Evolutionary conservation across 2,888 invertebrate genomes (phyloP).

Genomic region (Phyllotreta striolata): DNA sequence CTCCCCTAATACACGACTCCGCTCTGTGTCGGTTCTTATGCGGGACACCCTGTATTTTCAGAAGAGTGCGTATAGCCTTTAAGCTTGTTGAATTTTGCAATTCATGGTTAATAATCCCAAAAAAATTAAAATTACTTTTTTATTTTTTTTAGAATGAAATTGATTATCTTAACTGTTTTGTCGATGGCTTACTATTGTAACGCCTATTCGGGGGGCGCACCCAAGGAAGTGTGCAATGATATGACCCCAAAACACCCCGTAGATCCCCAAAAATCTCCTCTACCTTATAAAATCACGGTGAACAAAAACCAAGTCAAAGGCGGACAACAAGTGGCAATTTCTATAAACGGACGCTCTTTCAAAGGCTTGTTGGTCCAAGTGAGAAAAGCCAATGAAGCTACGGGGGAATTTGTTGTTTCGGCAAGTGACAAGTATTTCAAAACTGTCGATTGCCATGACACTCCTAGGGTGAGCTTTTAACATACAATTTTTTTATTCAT

Average conservation of each 20-base stretch:
- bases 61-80: no score
- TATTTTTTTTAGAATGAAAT: constrained; percentile 27
- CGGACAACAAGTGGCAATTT: constrained; percentile 64
- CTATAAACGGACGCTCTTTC: constrained; percentile 66
- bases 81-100: no score
- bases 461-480: constrained; percentile 63
- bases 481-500: neutral
- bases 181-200: constrained; percentile 43
- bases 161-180: constrained; percentile 18
- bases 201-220: constrained; percentile 72
- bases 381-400: constrained; percentile 66
- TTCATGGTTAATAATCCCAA: no score
- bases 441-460: constrained; percentile 64
- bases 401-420: constrained; percentile 70
- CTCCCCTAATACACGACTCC: no score
- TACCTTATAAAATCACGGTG: constrained; percentile 66
- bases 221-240: constrained; percentile 69
- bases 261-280: constrained; percentile 63
- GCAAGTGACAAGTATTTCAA: constrained; percentile 64
- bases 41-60: no score
- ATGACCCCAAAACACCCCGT: constrained; percentile 74
- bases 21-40: no score
- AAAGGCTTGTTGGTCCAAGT: constrained; percentile 75
- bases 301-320: constrained; percentile 55
- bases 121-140: neutral